Evolutionary conservation across 2,888 invertebrate species (phyloP).

Genomic region (Magallana nippona): DNA sequence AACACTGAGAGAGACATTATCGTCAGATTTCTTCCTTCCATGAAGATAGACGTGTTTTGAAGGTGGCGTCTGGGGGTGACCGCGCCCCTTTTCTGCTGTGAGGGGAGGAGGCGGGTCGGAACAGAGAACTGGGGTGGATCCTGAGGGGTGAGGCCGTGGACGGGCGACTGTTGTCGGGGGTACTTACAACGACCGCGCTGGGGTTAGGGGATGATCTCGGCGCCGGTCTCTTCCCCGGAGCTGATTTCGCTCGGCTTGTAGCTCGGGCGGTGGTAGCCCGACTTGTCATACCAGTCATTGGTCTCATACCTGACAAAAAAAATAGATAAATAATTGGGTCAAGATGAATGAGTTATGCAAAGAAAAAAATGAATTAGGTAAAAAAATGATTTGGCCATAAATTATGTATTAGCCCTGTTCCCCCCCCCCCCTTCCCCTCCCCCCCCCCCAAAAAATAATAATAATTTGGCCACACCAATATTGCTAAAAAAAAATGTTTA

Average conservation of each 20-base stretch:
- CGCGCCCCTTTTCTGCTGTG: slow-evolving; percentile 52
- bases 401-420: background rate
- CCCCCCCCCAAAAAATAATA: background rate
- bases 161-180: slow-evolving; percentile 57
- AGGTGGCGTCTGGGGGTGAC: slow-evolving; percentile 58
- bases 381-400: background rate
- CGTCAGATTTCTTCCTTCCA: slow-evolving; percentile 56
- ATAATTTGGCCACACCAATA: no score
- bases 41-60: slow-evolving; percentile 59
- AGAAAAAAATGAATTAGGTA: background rate
- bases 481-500: no score
- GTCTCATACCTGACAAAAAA: slow-evolving; percentile 51
- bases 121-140: slow-evolving; percentile 39
- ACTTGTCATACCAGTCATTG: slow-evolving; percentile 57
- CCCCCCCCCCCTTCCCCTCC: background rate
- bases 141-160: slow-evolving; percentile 49
- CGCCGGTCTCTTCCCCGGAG: slow-evolving; percentile 55
- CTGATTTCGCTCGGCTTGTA: slow-evolving; percentile 59
- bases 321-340: background rate
- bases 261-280: slow-evolving; percentile 46
- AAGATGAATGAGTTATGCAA: background rate
- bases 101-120: slow-evolving; percentile 56
- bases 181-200: slow-evolving; percentile 56
- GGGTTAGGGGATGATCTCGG: slow-evolving; percentile 56
- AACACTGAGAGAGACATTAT: background rate